Percentiles rank a stretch among this genome's conserved stretches.
Evolutionary conservation across 2,888 invertebrate genomes (phyloP).

Genomic region (Gymnoscelis rufifasciata): DNA sequence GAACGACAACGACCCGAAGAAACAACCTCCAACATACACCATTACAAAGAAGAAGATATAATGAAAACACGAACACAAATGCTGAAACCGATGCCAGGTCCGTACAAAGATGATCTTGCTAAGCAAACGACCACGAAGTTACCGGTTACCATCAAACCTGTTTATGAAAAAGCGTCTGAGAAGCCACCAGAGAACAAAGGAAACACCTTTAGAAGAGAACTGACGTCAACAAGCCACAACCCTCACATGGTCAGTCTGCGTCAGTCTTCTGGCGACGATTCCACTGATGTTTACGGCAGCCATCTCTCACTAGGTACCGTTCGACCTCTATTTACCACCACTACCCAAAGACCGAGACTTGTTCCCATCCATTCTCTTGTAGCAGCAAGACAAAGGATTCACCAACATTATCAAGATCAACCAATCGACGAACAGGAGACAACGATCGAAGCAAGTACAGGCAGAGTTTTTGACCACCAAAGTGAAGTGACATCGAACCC

Average conservation of each 20-base stretch:
- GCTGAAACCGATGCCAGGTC: constrained; percentile 53
- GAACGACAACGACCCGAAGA: constrained; percentile 50
- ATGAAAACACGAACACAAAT: constrained; percentile 56
- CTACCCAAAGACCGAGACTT: constrained; percentile 76
- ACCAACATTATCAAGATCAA: constrained; percentile 64
- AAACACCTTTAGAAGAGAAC: constrained; percentile 81
- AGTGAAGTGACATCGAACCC: constrained; percentile 74
- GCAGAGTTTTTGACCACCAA: constrained; percentile 69
- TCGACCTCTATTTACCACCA: constrained; percentile 83
- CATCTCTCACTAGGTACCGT: constrained; percentile 82
- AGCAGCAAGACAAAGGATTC: constrained; percentile 70
- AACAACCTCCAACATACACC: constrained; percentile 55
- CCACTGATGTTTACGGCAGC: constrained; percentile 83
- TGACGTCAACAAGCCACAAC: constrained; percentile 76
- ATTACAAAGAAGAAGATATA: constrained; percentile 56
- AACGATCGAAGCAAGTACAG: constrained; percentile 74
- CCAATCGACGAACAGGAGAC: constrained; percentile 63
- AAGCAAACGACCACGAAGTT: constrained; percentile 64
- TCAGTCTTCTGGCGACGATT: constrained; percentile 82
- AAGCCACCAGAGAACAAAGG: constrained; percentile 69
- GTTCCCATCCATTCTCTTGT: constrained; percentile 73
- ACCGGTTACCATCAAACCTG: constrained; percentile 71
- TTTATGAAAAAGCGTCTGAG: constrained; percentile 71
- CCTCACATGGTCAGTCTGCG: constrained; percentile 78
- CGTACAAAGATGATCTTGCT: constrained; percentile 56